Evolutionary conservation across 2,888 invertebrate genomes (phyloP).

Genomic region (Clusia tigrina): DNA sequence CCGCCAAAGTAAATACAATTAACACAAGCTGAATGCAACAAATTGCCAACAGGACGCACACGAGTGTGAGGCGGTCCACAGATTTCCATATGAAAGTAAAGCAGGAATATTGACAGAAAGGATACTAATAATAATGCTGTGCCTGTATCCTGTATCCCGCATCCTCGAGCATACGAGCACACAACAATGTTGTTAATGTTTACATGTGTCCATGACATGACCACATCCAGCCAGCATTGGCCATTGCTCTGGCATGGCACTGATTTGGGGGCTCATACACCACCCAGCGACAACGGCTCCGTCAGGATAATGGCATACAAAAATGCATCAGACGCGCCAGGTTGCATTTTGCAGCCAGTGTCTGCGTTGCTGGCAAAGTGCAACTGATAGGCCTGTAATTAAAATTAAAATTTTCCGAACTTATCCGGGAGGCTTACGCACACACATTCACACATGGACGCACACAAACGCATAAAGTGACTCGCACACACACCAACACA

Average conservation of each 20-base stretch:
- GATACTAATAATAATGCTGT: not conserved
- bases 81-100: not conserved
- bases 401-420: slow-evolving; percentile 54
- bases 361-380: slow-evolving; percentile 10
- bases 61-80: slow-evolving; percentile 13
- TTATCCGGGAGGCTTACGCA: slow-evolving; percentile 24
- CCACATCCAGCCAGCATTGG: slow-evolving; percentile 32
- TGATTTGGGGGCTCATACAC: not conserved
- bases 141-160: not conserved
- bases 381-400: slow-evolving; percentile 52
- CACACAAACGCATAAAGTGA: no score
- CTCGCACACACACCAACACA: not conserved
- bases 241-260: not conserved
- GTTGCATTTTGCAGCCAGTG: not conserved
- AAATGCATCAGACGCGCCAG: not conserved
- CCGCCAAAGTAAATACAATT: slow-evolving; percentile 33
- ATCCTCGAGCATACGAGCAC: not conserved
- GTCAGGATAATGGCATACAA: not conserved
- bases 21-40: slow-evolving; percentile 44
- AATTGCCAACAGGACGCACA: slow-evolving; percentile 39
- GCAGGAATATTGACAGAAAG: not conserved
- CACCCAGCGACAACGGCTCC: not conserved
- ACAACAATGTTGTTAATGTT: slow-evolving; percentile 51
- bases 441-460: not conserved
- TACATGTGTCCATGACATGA: slow-evolving; percentile 47